Base-by-base conservation (phyloP, 2,113 vertebrate genomes). In the Nyctibius bracteatus region DNA sequence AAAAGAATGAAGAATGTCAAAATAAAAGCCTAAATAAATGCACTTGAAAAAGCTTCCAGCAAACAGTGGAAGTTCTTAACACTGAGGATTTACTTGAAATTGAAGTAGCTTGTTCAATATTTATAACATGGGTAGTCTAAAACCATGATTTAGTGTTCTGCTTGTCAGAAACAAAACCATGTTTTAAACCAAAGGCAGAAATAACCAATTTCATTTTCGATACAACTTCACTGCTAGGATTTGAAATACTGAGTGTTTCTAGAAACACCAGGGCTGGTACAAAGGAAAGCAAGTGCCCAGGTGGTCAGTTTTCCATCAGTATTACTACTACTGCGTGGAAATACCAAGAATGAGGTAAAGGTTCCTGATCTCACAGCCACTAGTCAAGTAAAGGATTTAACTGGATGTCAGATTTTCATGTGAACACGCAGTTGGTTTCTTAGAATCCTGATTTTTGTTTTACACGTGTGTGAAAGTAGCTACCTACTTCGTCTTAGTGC, bases 61-160 rank as follows among this genome's bases (percentile, higher is more conserved):
- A 78, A 86, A 84, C n/a, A 72, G 49, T 55, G n/a, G n/a, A n/a
- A n/a, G n/a, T n/a, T n/a, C 51, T n/a, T 30, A 58, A 21, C 41
- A 33, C 33, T 39, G 67, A 66, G 39, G 33, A 55, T 41, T 86
- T 82, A 37, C 3, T 80, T 79, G 49, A 68, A 3, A 61, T 58
- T 73, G n/a, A 82, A 89, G 73, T 44, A 67, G 27, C 54, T 81
- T 59, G 33, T 91, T 94, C 41, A 59, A 35, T 94, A 84, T 94
- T 95, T 92, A 71, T 86, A 70, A 30, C 51, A 31, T 19, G 19
- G 47, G 67, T 57, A 39, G 23, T 58, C 47, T 78, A 28, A 83
- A 95, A 35, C 58, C 30, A 16, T 8, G 0, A 92, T 88, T 90
- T 75, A 90, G 25, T 18, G 21, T 88, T 94, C 41, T 81, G 81